Evolutionary conservation across 2,113 vertebrate genomes (phyloP).

Genomic region (Calyptommatus sinebrachiatus): DNA sequence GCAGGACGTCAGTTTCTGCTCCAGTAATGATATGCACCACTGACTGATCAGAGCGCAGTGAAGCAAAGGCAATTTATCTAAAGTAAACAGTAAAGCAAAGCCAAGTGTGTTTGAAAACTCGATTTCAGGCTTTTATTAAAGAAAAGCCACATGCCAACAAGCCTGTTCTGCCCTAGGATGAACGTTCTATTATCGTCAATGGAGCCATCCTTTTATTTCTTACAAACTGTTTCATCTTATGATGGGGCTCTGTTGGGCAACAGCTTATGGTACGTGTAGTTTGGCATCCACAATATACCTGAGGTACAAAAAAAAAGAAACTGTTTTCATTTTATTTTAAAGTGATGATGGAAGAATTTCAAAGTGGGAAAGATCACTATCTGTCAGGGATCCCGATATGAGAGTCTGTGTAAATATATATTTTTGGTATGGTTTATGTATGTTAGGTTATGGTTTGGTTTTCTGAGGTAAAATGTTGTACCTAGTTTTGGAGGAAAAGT

Average conservation of each 20-base stretch:
- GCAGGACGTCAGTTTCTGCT: constrained; percentile 22
- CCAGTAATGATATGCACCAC: constrained; percentile 20
- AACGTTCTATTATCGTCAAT: not conserved
- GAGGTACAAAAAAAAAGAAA: not conserved
- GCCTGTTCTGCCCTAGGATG: constrained; percentile 11
- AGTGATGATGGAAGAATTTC: not conserved
- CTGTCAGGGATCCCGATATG: not conserved
- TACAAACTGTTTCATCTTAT: not conserved
- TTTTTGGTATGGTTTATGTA: too few relatives aligned
- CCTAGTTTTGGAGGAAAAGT: too few relatives aligned
- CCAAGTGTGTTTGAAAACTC: constrained; percentile 40
- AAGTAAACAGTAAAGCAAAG: constrained; percentile 29
- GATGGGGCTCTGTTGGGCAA: not conserved
- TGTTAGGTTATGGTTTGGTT: too few relatives aligned
- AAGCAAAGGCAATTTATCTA: constrained; percentile 38
- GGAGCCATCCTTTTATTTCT: not conserved
- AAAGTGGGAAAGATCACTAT: not conserved
- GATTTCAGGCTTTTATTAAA: constrained; percentile 48
- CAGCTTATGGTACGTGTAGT: not conserved
- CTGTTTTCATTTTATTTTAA: not conserved
- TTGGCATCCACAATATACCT: not conserved
- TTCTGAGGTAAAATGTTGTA: too few relatives aligned
- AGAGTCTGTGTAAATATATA: too few relatives aligned
- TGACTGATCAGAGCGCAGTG: constrained; percentile 13
- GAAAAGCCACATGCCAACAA: constrained; percentile 37